Percentiles rank a stretch among this genome's conserved stretches.
Conservation (phyloP, 2,113 vertebrate genomes). For the Microtus pennsylvanicus region DNA sequence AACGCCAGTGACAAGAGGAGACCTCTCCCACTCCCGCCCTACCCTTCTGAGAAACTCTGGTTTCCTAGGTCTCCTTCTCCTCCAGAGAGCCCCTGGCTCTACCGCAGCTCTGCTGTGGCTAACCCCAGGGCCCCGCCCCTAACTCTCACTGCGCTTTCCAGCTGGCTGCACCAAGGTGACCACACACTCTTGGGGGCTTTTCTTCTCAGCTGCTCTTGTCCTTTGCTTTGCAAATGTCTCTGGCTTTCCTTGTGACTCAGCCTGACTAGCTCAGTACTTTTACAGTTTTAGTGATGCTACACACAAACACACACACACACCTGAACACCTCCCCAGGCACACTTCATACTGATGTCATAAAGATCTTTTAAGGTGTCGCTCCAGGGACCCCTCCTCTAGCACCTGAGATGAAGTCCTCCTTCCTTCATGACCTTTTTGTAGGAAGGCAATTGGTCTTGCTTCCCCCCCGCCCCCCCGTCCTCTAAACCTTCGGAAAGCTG, state of each 20-base stretch:
- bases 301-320: background rate
- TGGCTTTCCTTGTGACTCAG: background rate
- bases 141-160: background rate
- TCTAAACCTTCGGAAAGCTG: background rate
- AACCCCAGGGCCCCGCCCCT: accelerated
- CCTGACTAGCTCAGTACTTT: background rate
- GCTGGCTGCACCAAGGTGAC: accelerated
- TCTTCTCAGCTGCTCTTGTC: background rate
- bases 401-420: too few relatives aligned
- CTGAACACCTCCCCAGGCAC: background rate
- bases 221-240: background rate
- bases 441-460: background rate
- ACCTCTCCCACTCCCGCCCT: accelerated
- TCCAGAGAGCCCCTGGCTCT: background rate
- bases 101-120: background rate
- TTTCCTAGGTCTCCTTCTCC: background rate
- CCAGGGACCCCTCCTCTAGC: accelerated
- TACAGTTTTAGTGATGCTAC: background rate
- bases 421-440: background rate
- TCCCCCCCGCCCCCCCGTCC: background rate
- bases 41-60: background rate
- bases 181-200: too few relatives aligned
- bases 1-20: background rate
- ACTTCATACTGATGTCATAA: background rate
- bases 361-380: background rate